These are phyloP conservation scores for Parauchenoglanis ngamensis DNA, from an alignment of 2,797 vertebrate species.

Conservation along the genomic window DNA sequence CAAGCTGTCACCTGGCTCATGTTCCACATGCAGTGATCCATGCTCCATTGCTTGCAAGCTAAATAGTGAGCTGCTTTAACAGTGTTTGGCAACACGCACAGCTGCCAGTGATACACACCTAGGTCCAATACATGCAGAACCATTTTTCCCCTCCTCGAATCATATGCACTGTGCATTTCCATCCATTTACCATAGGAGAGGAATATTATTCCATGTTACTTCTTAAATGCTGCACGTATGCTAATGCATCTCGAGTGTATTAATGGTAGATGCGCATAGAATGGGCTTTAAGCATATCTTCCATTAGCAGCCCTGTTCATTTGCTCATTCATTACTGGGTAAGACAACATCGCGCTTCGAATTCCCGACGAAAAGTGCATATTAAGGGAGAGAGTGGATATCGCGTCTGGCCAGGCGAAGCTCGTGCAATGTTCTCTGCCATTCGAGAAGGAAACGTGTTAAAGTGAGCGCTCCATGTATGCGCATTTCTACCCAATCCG, in stretches of 20 bases:
- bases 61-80: slow-evolving; percentile 40
- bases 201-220: not conserved
- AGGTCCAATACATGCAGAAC: slow-evolving; percentile 42
- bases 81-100: slow-evolving; percentile 32
- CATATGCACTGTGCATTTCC: slow-evolving; percentile 19
- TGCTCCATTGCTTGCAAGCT: slow-evolving; percentile 40
- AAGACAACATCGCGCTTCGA: not conserved
- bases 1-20: slow-evolving; percentile 75
- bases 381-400: not conserved
- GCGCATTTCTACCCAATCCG: slow-evolving; percentile 17
- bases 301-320: slow-evolving; percentile 8
- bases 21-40: slow-evolving; percentile 63
- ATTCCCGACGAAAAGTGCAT: not conserved
- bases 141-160: slow-evolving; percentile 11
- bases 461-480: slow-evolving; percentile 8
- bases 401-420: not conserved
- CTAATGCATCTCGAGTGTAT: slow-evolving; percentile 40
- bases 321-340: not conserved
- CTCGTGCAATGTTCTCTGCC: not conserved
- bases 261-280: slow-evolving; percentile 24
- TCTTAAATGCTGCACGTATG: slow-evolving; percentile 24
- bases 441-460: not conserved
- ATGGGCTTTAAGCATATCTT: slow-evolving; percentile 2
- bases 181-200: not conserved
- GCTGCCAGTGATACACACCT: slow-evolving; percentile 42